Percentiles rank a stretch among this genome's conserved stretches.
Evolutionary conservation across 2,888 invertebrate species (phyloP).

Genomic region (Adineta ricciae): DNA sequence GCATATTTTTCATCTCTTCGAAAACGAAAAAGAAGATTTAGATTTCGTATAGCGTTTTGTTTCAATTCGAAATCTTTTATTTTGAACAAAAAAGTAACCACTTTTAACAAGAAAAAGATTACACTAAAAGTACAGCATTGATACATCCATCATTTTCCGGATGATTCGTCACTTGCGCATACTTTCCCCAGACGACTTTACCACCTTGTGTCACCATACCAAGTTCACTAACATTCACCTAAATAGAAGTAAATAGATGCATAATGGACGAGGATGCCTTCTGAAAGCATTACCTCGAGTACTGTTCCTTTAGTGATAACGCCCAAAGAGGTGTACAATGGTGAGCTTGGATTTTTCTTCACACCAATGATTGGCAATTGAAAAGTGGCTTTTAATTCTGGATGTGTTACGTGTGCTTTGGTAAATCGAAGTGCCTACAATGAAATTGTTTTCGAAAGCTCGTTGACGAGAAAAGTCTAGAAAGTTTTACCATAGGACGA

Average conservation of each 20-base stretch:
- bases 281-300: slow-evolving; percentile 58
- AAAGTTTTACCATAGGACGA: slow-evolving; percentile 72
- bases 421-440: slow-evolving; percentile 64
- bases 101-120: slow-evolving; percentile 42
- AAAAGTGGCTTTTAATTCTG: slow-evolving; percentile 94
- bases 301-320: slow-evolving; percentile 97
- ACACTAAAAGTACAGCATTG: slow-evolving; percentile 90
- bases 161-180: slow-evolving; percentile 96
- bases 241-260: too few relatives aligned
- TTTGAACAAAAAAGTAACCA: too few relatives aligned
- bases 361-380: slow-evolving; percentile 92
- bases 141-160: slow-evolving; percentile 99
- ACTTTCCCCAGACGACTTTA: slow-evolving; percentile 99
- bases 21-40: background rate
- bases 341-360: slow-evolving; percentile 93
- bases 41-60: background rate
- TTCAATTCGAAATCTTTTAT: too few relatives aligned
- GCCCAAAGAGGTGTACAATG: slow-evolving; percentile 89
- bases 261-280: background rate
- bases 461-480: too few relatives aligned
- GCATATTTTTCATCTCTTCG: background rate
- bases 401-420: slow-evolving; percentile 97
- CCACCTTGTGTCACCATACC: slow-evolving; percentile 96
- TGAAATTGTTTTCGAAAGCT: too few relatives aligned
- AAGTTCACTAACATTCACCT: slow-evolving; percentile 84